Percentiles rank a stretch among this genome's conserved stretches.
These are phyloP conservation scores for Campoletis sonorensis DNA, from an alignment of 1,140 invertebrate species.

Conservation along the genomic window DNA sequence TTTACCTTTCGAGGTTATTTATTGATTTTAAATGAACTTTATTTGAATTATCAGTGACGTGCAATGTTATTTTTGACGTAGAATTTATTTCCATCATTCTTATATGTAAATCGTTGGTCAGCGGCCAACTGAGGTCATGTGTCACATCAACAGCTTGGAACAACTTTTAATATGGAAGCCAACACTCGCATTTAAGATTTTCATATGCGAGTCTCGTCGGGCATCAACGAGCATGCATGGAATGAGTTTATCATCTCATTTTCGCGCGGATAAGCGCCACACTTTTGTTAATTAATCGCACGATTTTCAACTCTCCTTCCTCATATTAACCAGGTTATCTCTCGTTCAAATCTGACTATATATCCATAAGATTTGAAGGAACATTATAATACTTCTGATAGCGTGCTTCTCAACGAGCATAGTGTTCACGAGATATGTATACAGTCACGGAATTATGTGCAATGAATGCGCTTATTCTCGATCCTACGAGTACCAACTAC, in stretches of 20 bases:
- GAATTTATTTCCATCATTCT: neutral
- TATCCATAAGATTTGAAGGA: constrained; percentile 7
- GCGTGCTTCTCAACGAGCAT: neutral
- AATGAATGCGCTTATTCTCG: neutral
- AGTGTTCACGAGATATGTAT: neutral
- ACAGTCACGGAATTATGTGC: neutral
- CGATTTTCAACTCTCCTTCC: neutral
- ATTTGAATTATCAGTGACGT: neutral
- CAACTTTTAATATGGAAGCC: constrained; percentile 27
- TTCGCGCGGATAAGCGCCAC: constrained; percentile 41
- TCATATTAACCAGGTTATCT: constrained; percentile 14
- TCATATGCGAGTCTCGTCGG: constrained; percentile 45
- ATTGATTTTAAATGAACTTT: neutral
- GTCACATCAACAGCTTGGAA: neutral
- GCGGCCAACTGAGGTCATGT: neutral
- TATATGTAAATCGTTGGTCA: neutral
- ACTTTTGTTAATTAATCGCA: constrained; percentile 45
- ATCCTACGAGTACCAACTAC: neutral
- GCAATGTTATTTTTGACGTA: neutral
- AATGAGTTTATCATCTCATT: constrained; percentile 47
- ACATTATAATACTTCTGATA: neutral
- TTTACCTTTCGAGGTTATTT: neutral
- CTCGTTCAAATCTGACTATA: constrained; percentile 3
- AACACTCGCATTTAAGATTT: constrained; percentile 21
- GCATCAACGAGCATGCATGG: constrained; percentile 33